phyloP scores from a whole-genome alignment of 2,888 invertebrate species.

The Neelides folsomi region DNA sequence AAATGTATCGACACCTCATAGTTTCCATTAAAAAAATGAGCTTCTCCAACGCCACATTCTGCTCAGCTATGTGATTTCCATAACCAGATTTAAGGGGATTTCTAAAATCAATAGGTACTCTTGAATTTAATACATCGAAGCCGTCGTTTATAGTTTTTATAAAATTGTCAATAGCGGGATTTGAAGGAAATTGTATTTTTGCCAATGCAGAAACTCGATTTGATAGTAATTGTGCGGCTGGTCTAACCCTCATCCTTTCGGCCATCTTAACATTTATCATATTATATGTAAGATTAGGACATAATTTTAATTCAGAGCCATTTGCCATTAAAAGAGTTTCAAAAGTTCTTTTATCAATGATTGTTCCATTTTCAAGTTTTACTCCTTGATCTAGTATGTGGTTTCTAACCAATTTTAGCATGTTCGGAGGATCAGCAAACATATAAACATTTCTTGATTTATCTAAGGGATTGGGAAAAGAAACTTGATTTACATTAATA shows the following conservation, averaged over 20 bases:
- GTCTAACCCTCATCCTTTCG: constrained; percentile 15
- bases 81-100: constrained; percentile 4
- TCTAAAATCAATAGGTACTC: constrained; percentile 2
- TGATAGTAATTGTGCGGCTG: constrained; percentile 14
- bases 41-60: neutral
- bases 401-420: no score
- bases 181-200: neutral
- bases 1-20: neutral
- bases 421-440: no score
- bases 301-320: neutral
- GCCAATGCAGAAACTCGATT: constrained; percentile 8
- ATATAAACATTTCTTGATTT: no score
- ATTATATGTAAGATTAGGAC: constrained; percentile 3
- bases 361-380: no score
- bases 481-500: no score
- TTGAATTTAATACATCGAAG: constrained; percentile 16
- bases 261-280: constrained; percentile 6
- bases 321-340: no score
- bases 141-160: constrained; percentile 11
- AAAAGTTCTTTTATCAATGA: no score
- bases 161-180: constrained; percentile 5
- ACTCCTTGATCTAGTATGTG: no score
- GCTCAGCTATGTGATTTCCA: neutral
- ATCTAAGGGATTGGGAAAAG: no score
- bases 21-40: neutral